Base-by-base conservation (phyloP, 2,888 invertebrate genomes). In the Acrobasis repandana region DNA sequence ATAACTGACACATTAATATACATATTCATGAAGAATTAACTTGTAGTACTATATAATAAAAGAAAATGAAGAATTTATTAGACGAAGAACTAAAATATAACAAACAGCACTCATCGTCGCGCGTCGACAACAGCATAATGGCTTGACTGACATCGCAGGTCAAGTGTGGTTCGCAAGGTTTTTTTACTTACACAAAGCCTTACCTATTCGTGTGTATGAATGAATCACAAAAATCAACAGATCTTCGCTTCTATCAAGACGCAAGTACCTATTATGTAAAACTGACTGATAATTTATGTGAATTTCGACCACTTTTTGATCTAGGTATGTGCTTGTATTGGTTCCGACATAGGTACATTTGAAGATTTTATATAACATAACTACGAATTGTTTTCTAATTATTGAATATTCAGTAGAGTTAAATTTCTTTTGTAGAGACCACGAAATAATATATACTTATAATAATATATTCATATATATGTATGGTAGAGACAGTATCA, bases 61-160 rank as follows among this genome's bases (percentile, higher is more conserved):
- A 14, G 1, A 38, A 14, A 10, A 38, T 38, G 38, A 38, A 38
- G 9, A 38, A 38, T 38, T 38, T 11, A 52, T 8, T 56, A 43
- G 5, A 71, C 69, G 34, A 38, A 34, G 50, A 56, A 15, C 10
- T 4, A 11, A 28, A 50, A 20, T 50, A 38, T 36, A 38, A 54
- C 18, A 54, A 54, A 18, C 6, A 54, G 18, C 14, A 18, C 18
- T 16, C 18, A 54, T 15, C n/a, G n/a, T n/a, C n/a, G n/a, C n/a
- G n/a, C n/a, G 36, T 4, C 20, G 62, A 58, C 51, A 46, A 20
- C 36, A 36, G 52, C 34, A 47, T 51, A 61, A 63, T 46, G 28
- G 38, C 10, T 48, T 33, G 57, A 58, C 47, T 16, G 38, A 58
- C 60, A 48, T 46, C n/a, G 50, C 33, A 50, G 48, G 50, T 48